phyloP scores from a whole-genome alignment of 2,888 invertebrate genomes.

The Yponomeuta sedellus region DNA sequence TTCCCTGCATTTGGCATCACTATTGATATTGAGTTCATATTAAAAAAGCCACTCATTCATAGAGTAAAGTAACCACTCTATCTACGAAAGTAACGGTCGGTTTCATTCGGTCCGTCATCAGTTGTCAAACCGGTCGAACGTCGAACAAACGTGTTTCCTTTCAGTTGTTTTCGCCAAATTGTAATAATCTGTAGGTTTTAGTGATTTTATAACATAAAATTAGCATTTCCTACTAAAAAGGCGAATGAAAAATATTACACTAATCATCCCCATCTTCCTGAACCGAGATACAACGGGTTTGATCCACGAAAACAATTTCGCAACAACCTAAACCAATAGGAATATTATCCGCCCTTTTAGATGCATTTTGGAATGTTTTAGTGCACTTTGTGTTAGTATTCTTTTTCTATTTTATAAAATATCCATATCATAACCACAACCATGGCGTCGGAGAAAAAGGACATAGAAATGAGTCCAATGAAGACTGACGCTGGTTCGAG shows the following conservation, averaged over 20 bases:
- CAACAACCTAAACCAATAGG: neutral
- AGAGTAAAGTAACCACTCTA: too few species aligned
- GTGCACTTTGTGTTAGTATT: neutral
- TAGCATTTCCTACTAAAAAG: neutral
- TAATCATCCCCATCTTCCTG: neutral
- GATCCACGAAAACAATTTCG: neutral
- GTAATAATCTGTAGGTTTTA: slow-evolving; percentile 23
- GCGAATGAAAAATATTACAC: neutral
- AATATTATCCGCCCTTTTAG: neutral
- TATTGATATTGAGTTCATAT: too few species aligned
- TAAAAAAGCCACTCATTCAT: too few species aligned
- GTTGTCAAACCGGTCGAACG: neutral
- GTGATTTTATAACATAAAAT: slow-evolving; percentile 25
- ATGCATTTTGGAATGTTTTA: neutral
- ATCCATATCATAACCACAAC: neutral
- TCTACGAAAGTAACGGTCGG: too few species aligned
- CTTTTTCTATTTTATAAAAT: neutral
- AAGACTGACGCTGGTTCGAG: slow-evolving; percentile 35
- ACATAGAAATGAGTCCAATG: slow-evolving; percentile 63
- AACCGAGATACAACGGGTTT: neutral
- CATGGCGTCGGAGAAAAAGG: slow-evolving; percentile 46
- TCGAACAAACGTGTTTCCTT: neutral
- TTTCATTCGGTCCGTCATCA: neutral
- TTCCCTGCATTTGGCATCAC: too few species aligned
- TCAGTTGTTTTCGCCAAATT: slow-evolving; percentile 26